Conservation (phyloP, 1,140 invertebrate genomes). For the Samia ricini region DNA sequence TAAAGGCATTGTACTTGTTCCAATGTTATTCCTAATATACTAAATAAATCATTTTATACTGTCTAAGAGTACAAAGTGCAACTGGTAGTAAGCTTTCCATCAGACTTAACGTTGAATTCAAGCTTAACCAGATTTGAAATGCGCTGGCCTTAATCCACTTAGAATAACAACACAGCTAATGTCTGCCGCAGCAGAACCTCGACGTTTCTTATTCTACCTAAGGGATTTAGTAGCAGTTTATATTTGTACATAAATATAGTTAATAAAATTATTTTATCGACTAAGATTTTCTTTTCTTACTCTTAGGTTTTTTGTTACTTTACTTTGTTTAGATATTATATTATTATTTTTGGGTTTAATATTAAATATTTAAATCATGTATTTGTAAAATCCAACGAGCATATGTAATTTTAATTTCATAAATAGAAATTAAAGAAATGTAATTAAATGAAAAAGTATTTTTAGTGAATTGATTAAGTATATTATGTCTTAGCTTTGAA, state of each 20-base stretch:
- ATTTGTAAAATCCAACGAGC: too few species aligned
- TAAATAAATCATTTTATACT: background rate
- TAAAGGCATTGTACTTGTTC: background rate
- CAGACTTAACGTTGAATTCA: constrained; percentile 49
- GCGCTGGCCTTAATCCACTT: constrained; percentile 69
- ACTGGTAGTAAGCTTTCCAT: constrained; percentile 42
- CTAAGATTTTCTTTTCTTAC: background rate
- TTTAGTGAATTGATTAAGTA: too few species aligned
- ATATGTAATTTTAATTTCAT: too few species aligned
- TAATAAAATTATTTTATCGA: background rate
- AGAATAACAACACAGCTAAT: constrained; percentile 67
- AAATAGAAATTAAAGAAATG: too few species aligned
- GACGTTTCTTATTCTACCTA: constrained; percentile 52
- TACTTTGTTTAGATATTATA: too few species aligned
- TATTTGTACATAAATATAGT: constrained; percentile 16
- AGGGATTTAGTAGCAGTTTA: constrained; percentile 51
- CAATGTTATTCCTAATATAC: background rate
- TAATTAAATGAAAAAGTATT: too few species aligned
- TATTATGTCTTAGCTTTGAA: too few species aligned
- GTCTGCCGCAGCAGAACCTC: constrained; percentile 35
- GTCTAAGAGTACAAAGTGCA: constrained; percentile 42
- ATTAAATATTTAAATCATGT: too few species aligned
- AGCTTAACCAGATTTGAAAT: constrained; percentile 66
- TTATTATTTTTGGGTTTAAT: too few species aligned
- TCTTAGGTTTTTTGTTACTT: background rate